These are phyloP conservation scores for Arge pagana DNA, from an alignment of 2,888 invertebrate species.

Conservation along the genomic window DNA sequence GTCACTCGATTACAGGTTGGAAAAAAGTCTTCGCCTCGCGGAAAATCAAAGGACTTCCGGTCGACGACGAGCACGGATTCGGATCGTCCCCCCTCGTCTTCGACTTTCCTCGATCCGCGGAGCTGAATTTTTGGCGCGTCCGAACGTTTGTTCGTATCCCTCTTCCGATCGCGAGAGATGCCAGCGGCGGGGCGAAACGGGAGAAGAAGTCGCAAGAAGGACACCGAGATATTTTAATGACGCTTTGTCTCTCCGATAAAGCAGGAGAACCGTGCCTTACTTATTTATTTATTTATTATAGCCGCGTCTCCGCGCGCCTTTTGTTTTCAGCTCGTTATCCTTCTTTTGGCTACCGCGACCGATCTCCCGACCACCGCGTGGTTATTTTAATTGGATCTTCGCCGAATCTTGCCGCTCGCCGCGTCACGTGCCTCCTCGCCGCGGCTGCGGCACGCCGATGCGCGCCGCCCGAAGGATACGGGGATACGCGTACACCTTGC, in stretches of 20 bases:
- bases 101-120: not conserved
- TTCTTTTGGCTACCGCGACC: slow-evolving; percentile 28
- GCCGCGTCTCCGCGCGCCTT: slow-evolving; percentile 29
- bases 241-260: slow-evolving; percentile 52
- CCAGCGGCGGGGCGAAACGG: not conserved
- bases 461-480: not conserved
- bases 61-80: not conserved
- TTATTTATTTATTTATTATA: slow-evolving; percentile 8
- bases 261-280: slow-evolving; percentile 32
- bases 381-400: slow-evolving; percentile 59
- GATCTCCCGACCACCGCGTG: slow-evolving; percentile 42
- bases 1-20: too few species aligned
- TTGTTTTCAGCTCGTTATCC: slow-evolving; percentile 37
- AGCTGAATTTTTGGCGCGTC: not conserved
- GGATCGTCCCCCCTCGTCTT: not conserved
- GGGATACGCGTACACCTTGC: not conserved
- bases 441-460: slow-evolving; percentile 9
- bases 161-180: slow-evolving; percentile 10
- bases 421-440: slow-evolving; percentile 13
- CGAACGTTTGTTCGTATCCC: slow-evolving; percentile 1
- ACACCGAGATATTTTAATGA: slow-evolving; percentile 52
- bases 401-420: slow-evolving; percentile 41
- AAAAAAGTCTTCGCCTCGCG: too few species aligned
- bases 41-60: not conserved
- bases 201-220: not conserved